These are phyloP conservation scores for Tinea semifulvella DNA, from an alignment of 2,888 invertebrate genomes.

Conservation along the genomic window DNA sequence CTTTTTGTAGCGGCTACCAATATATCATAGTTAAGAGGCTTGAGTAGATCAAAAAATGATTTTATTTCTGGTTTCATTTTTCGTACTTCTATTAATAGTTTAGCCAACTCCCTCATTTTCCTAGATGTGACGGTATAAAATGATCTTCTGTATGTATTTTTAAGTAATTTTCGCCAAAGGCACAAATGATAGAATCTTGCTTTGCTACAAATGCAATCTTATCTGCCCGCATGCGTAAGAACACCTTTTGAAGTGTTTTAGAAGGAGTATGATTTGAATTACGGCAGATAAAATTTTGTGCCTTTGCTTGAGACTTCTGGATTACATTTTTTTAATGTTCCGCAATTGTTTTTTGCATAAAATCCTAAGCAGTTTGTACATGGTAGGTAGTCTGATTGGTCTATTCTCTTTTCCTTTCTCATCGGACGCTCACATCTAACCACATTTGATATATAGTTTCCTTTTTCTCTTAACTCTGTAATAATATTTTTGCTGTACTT, in stretches of 20 bases:
- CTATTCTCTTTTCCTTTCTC: no score
- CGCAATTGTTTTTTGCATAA: background rate
- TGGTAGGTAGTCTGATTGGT: no score
- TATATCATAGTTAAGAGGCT: background rate
- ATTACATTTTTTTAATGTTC: no score
- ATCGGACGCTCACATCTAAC: no score
- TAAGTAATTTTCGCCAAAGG: background rate
- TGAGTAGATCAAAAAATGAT: background rate
- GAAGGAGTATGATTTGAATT: no score
- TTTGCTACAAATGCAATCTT: background rate
- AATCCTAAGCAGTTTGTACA: background rate
- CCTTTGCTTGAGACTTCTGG: background rate
- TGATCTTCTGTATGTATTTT: background rate
- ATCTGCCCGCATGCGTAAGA: background rate
- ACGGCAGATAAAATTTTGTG: background rate
- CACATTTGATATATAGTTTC: background rate
- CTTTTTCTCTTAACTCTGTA: background rate
- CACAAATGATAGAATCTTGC: background rate
- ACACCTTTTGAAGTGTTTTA: no score
- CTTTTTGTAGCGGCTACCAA: background rate
- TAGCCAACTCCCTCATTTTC: background rate
- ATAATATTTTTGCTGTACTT: background rate
- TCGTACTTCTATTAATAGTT: background rate
- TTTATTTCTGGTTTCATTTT: conserved; percentile 1
- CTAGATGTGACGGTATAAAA: background rate